A percentile compares a stretch with the other conserved stretches of the same genome.
Evolutionary conservation across 2,113 vertebrate genomes (phyloP).

Genomic region (Candoia aspera): DNA sequence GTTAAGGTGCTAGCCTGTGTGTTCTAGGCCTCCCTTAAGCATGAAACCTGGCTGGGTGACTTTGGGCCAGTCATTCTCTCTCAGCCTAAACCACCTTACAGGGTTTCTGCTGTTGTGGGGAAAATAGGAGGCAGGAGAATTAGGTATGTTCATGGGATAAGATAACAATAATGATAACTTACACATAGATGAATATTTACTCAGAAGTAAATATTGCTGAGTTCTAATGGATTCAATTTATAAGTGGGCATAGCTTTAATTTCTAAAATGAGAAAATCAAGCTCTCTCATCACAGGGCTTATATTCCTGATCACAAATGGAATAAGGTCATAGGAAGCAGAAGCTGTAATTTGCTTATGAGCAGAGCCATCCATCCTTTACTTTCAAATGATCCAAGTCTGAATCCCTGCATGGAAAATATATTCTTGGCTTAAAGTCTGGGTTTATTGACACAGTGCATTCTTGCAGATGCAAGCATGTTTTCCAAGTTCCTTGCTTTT

Average conservation of each 20-base stretch:
- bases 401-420: background rate
- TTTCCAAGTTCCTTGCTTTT: background rate
- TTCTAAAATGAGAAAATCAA: background rate
- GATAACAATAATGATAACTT: background rate
- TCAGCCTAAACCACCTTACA: background rate
- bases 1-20: background rate
- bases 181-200: background rate
- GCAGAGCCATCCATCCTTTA: background rate
- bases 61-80: background rate
- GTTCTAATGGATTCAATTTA: background rate
- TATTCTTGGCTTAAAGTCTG: background rate
- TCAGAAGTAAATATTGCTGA: background rate
- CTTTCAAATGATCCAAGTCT: background rate
- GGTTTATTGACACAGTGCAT: background rate
- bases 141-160: background rate
- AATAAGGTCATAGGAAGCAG: background rate
- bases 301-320: too few species aligned
- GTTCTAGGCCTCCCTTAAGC: background rate
- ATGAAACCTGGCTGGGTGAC: background rate
- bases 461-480: background rate
- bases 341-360: background rate
- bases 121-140: background rate
- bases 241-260: background rate
- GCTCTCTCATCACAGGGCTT: background rate
- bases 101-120: background rate